Evolutionary conservation across 2,888 invertebrate genomes (phyloP).

Genomic region (Onchidella celtica): DNA sequence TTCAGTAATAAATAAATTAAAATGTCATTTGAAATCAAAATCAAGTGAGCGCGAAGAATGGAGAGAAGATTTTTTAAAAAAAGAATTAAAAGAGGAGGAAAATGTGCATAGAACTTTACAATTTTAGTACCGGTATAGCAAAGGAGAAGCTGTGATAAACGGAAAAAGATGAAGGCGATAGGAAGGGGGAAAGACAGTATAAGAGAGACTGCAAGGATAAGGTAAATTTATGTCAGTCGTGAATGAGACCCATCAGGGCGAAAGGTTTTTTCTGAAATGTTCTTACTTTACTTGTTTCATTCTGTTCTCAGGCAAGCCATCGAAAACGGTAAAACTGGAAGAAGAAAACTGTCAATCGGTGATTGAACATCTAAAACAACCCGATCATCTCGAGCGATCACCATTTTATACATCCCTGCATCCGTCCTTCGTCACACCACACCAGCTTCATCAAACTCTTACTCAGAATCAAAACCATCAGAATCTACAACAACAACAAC

Average conservation of each 20-base stretch:
- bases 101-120: no score
- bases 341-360: neutral
- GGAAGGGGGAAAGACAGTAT: no score
- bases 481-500: neutral
- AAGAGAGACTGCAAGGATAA: no score
- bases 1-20: no score
- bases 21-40: no score
- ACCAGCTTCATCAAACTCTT: neutral
- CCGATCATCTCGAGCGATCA: neutral
- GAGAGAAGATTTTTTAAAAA: no score
- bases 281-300: neutral
- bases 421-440: neutral
- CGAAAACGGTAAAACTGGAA: slow-evolving; percentile 2
- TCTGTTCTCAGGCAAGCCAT: neutral
- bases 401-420: neutral
- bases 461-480: neutral
- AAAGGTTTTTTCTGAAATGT: neutral
- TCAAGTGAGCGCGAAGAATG: no score
- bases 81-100: no score
- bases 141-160: no score
- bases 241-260: neutral
- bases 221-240: neutral
- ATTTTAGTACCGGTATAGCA: no score
- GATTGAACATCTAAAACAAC: neutral
- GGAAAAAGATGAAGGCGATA: no score